A percentile compares a stretch with the other conserved stretches of the same genome.
Evolutionary conservation across 2,113 vertebrate genomes (phyloP).

Genomic region (Vulpes lagopus): DNA sequence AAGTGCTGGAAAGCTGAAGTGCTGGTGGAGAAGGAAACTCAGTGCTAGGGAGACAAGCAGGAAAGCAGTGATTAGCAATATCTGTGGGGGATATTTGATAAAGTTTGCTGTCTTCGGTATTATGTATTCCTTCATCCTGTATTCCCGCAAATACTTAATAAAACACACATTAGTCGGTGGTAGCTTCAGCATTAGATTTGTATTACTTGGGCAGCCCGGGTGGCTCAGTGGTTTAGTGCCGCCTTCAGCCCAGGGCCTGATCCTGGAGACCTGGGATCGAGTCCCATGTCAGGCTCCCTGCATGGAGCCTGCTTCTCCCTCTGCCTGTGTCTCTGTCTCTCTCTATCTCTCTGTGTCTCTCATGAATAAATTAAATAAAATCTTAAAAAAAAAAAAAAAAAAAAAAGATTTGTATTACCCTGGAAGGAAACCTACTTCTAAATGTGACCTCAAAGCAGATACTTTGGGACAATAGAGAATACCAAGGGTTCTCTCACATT

Average conservation of each 20-base stretch:
- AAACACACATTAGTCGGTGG: not conserved
- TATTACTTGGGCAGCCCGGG: not conserved
- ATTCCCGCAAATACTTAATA: not conserved
- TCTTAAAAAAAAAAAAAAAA: no score
- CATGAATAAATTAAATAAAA: no score
- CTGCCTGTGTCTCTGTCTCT: no score
- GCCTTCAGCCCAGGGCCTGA: no score
- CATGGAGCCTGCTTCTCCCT: no score
- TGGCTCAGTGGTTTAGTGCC: no score
- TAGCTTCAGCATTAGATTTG: not conserved
- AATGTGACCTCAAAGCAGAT: not conserved
- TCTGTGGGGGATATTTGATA: not conserved
- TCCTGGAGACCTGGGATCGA: no score
- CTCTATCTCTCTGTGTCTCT: no score
- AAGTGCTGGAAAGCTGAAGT: not conserved
- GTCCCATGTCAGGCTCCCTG: no score
- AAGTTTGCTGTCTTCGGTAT: not conserved
- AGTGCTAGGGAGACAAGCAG: not conserved
- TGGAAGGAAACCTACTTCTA: not conserved
- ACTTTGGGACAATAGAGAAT: not conserved
- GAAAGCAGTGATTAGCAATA: not conserved
- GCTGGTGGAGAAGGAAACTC: not conserved
- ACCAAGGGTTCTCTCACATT: not conserved
- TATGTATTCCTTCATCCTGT: not conserved
- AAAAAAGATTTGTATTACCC: not conserved